A percentile compares a stretch with the other conserved stretches of the same genome.
phyloP scores from a whole-genome alignment of 2,888 invertebrate species.

The Argyresthia albistria region DNA sequence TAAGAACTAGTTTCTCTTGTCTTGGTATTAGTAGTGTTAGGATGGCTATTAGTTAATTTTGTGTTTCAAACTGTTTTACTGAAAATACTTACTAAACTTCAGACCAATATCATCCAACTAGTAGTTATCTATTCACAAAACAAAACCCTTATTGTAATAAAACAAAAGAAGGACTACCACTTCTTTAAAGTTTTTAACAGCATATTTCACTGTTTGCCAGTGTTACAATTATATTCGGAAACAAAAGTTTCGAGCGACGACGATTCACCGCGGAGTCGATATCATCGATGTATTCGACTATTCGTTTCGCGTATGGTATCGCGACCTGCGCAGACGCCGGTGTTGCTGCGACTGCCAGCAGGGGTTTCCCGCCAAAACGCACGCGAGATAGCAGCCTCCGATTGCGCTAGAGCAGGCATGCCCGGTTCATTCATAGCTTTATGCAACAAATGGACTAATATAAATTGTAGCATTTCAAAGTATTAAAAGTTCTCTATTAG shows the following conservation, averaged over 20 bases:
- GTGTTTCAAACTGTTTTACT: too few species aligned
- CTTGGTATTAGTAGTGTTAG: too few species aligned
- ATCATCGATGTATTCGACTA: conserved; percentile 47
- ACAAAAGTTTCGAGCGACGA: conserved; percentile 54
- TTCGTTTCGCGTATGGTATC: conserved; percentile 47
- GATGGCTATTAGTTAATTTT: too few species aligned
- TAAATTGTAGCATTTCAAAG: too few species aligned
- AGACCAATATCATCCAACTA: not conserved
- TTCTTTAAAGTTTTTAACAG: conserved; percentile 42
- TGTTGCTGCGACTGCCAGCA: conserved; percentile 42
- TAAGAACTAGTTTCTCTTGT: too few species aligned
- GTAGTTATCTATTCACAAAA: not conserved
- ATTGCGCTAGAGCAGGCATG: not conserved
- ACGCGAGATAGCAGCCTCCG: conserved; percentile 13
- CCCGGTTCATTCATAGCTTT: not conserved
- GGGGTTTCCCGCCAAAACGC: conserved; percentile 60
- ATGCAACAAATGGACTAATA: not conserved
- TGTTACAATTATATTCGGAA: conserved; percentile 49
- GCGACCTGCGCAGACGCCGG: conserved; percentile 48
- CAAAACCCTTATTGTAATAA: too few species aligned
- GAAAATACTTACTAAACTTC: conserved; percentile 1
- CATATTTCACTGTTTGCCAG: conserved; percentile 59
- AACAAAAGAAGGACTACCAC: conserved; percentile 57
- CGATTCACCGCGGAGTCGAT: conserved; percentile 52
- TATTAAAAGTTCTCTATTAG: too few species aligned